Evolutionary conservation across 1,140 invertebrate genomes (phyloP), one percentile per base, ranked within the genome.

Genomic region (Drosophila lini): DNA sequence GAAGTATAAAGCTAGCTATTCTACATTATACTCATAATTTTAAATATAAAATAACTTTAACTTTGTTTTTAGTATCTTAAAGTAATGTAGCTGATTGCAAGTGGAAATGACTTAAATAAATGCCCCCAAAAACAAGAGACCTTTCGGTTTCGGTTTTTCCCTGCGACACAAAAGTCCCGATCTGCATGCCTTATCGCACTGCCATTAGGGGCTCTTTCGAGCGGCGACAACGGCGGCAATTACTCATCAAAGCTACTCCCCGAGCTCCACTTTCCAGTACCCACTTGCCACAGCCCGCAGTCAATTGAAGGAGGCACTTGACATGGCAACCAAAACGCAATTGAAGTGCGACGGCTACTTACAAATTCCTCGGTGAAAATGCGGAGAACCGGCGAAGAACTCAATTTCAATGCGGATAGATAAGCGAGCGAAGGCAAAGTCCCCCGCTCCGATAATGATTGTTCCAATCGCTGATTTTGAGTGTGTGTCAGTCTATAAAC

Each of bases 381-480:
- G 44, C 22, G 13, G 22, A 47, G 44, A 47, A 25, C 44, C 25
- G 22, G 44, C 44, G 13, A 47, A 69, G 63, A 86, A 88, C 71
- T 73, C 83, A 80, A 86, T 88, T 86, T 86, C 80, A 86, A 86
- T 88, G 68, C 57, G 68, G 52, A 69, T 50, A 70, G 83, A 85
- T 85, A 85, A 85, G 82, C 67, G 47, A 74, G 45, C 50, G 10
- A 44, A 48, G 25, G 15, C 31, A 48, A 38, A 70, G 50, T 45
- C 50, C 59, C 64, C 70, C 44, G 57, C 62, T 60, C 42, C 73
- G 55, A 64, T 67, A 61, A 73, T 89, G 84, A 89, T 85, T 85
- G 86, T 89, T 89, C 85, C 85, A 86, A 89, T 89, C 81, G 68
- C 59, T 90, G 85, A 90, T 85, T 89, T 81, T 85, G 70, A 81